Base-by-base conservation (phyloP, 1,140 invertebrate species). In the Alviniconcha marisindica region DNA sequence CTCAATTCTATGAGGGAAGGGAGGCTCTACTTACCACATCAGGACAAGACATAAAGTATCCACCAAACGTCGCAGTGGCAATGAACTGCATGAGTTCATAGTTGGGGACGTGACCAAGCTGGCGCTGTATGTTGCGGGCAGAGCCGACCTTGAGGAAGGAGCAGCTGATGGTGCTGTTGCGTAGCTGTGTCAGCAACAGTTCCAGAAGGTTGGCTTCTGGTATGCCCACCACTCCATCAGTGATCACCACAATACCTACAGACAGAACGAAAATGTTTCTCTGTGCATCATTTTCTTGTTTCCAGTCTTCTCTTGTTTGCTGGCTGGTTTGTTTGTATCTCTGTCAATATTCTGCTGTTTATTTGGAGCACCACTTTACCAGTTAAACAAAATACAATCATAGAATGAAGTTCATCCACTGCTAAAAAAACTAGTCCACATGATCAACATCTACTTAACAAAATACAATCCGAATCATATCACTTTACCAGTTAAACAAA, bases 131-230 rank as follows among this genome's bases (percentile, higher is more conserved):
- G 51, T 54, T 51, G 77, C 76, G 87, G 71, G 94, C 91, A 87
- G 95, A 95, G 48, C 96, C 96, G 18, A 97, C 94, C 89, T 96
- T 96, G 76, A 97, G 92, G 92, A 97, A 97, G 71, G 96, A 97
- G 89, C 96, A 96, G 3, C 96, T 94, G 74, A 97, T 95, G 36
- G 96, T 96, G 88, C 95, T 95, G 87, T 95, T 96, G 83, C 96
- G 94, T 56, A 97, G 93, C 91, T 97, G 96, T 79, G 95, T 95
- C 78, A 97, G 92, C 21, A 97, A 92, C 18, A 95, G 95, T 88
- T 97, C 96, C 86, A 97, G 94, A 56, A 96, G 94, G 86, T 95
- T 95, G 38, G 95, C 94, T 91, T 97, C 96, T 12, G 96, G 96
- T 28, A 96, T 94, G 81, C 95, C 95, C n/a, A 97, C 95, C 77